These are phyloP conservation scores for Drosophila tsacasi DNA, from an alignment of 1,140 invertebrate genomes.

Conservation along the genomic window DNA sequence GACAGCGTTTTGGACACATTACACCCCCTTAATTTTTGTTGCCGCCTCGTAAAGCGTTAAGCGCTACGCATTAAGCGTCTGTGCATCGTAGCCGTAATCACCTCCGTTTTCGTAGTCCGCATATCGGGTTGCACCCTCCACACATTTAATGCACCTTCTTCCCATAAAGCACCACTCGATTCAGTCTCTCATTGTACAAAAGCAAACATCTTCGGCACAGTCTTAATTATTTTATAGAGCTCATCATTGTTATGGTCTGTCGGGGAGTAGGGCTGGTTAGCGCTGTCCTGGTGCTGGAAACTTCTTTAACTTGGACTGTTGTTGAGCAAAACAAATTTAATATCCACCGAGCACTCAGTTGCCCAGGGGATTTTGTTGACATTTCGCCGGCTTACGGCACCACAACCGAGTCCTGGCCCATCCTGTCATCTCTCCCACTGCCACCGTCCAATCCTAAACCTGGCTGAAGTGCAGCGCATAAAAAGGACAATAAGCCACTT, in stretches of 20 bases:
- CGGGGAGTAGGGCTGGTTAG: background rate
- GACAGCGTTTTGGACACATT: constrained; percentile 30
- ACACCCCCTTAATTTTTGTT: constrained; percentile 29
- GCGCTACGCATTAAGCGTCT: background rate
- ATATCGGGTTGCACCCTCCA: constrained; percentile 41
- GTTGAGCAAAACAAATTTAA: constrained; percentile 64
- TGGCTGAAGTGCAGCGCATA: constrained; percentile 70
- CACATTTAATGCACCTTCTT: constrained; percentile 52
- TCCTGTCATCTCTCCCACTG: background rate
- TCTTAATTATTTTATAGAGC: constrained; percentile 79
- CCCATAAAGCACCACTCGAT: constrained; percentile 26
- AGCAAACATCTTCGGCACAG: constrained; percentile 38
- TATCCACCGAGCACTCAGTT: constrained; percentile 62
- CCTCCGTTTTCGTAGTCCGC: constrained; percentile 25
- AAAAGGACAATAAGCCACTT: constrained; percentile 82
- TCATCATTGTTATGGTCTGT: constrained; percentile 60
- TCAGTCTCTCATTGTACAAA: constrained; percentile 45
- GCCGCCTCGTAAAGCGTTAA: constrained; percentile 33
- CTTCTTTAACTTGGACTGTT: constrained; percentile 13
- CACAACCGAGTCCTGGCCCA: constrained; percentile 11
- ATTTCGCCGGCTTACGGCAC: constrained; percentile 51
- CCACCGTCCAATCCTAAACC: constrained; percentile 2
- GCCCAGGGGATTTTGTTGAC: constrained; percentile 66
- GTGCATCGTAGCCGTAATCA: constrained; percentile 41
- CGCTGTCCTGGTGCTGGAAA: constrained; percentile 7